Evolutionary conservation across 2,113 vertebrate genomes (phyloP).

Genomic region (Stegostoma tigrinum): DNA sequence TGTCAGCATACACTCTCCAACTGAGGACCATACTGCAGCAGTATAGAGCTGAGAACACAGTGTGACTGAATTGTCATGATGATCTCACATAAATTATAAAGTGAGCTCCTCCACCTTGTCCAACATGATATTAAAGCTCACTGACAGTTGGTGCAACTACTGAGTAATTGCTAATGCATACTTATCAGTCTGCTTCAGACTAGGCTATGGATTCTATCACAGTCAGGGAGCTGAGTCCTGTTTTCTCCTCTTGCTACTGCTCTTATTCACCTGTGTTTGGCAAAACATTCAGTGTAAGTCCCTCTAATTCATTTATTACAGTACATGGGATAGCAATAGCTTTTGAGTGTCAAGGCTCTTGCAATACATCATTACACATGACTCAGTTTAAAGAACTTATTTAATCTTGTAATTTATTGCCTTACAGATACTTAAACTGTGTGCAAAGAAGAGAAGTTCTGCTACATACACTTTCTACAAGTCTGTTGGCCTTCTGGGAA

Average conservation of each 20-base stretch:
- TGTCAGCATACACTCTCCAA: neutral
- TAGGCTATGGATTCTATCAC: neutral
- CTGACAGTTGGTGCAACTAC: too few species aligned
- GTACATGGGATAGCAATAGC: neutral
- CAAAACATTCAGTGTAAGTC: neutral
- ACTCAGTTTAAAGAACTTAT: neutral
- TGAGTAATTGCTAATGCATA: neutral
- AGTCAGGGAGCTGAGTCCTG: neutral
- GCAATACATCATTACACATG: neutral
- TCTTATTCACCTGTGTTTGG: neutral
- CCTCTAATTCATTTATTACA: neutral
- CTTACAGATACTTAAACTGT: conserved; percentile 85
- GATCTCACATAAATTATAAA: neutral
- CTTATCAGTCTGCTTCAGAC: neutral
- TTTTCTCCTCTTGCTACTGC: neutral
- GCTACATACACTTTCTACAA: conserved; percentile 97
- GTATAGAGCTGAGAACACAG: neutral
- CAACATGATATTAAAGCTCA: neutral
- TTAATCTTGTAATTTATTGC: conserved; percentile 38
- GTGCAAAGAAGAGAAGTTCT: conserved; percentile 93
- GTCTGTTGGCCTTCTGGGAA: conserved; percentile 83
- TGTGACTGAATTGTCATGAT: neutral
- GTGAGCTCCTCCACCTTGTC: neutral
- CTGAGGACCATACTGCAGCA: neutral
- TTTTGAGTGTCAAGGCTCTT: neutral